Evolutionary conservation across 2,797 vertebrate species (phyloP).

Genomic region (Tolypeutes matacus): DNA sequence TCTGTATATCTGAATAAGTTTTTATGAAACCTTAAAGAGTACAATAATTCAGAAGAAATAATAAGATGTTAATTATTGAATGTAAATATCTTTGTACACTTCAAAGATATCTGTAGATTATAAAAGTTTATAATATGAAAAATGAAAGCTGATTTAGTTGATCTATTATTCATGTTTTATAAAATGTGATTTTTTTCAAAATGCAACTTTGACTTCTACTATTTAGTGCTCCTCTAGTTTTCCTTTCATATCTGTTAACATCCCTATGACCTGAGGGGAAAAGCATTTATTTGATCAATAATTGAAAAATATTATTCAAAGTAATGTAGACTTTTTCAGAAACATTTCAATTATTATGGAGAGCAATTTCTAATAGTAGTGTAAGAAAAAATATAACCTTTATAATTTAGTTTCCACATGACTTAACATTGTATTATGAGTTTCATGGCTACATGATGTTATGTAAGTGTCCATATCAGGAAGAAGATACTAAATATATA

Average conservation of each 20-base stretch:
- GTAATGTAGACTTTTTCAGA: neutral
- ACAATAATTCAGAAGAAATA: neutral
- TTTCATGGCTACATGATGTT: neutral
- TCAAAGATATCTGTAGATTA: neutral
- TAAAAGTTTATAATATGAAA: neutral
- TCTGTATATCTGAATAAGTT: neutral
- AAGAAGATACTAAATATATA: neutral
- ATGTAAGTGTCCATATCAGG: neutral
- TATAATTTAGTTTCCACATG: neutral
- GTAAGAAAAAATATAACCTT: neutral
- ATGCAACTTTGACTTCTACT: neutral
- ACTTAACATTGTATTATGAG: neutral
- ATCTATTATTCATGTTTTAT: neutral
- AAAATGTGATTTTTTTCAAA: constrained; percentile 8
- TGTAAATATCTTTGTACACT: neutral
- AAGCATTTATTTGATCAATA: neutral
- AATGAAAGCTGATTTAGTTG: neutral
- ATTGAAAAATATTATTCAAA: neutral
- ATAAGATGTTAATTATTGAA: neutral
- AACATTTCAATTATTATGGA: neutral
- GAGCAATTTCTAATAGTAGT: neutral
- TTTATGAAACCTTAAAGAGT: neutral
- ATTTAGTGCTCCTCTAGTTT: neutral
- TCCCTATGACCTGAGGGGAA: neutral
- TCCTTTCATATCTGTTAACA: neutral